phyloP scores from a whole-genome alignment of 2,888 invertebrate genomes.

The Gonocerus acuteangulatus region DNA sequence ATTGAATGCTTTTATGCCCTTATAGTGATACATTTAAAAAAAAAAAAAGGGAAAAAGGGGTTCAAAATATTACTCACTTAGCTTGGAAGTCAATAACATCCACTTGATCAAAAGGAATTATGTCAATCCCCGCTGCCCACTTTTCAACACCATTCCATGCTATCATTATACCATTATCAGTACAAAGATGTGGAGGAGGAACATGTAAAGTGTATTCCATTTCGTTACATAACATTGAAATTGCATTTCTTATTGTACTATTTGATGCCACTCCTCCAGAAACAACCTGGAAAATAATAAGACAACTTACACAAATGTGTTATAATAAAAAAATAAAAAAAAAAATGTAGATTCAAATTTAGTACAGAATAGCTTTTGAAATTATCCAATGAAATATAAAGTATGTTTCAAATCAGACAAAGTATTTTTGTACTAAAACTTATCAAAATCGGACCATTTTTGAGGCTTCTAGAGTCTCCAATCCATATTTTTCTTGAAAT shows the following conservation, averaged over 20 bases:
- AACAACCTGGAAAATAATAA: constrained; percentile 55
- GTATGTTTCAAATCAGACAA: no score
- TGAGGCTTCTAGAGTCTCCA: no score
- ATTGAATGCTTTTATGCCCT: no score
- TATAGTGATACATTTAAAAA: no score
- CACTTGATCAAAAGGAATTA: constrained; percentile 47
- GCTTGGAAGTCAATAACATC: constrained; percentile 54
- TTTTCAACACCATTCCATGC: constrained; percentile 96
- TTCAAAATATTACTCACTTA: constrained; percentile 42
- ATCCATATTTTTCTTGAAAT: no score
- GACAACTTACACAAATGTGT: no score
- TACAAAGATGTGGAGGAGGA: constrained; percentile 80
- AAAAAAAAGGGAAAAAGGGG: no score
- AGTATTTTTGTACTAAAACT: no score
- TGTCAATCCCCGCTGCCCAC: constrained; percentile 49
- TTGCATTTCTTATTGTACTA: constrained; percentile 62
- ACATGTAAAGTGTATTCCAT: constrained; percentile 59
- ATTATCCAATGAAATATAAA: no score
- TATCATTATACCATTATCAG: constrained; percentile 98
- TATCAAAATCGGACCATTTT: no score
- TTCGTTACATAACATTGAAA: constrained; percentile 59
- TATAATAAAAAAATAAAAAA: neutral
- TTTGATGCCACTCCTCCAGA: constrained; percentile 98
- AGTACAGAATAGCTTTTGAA: no score
- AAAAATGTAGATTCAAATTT: no score